Evolutionary conservation across 2,113 vertebrate species (phyloP), one percentile per base, ranked within the genome.

Genomic region (Eurystomus gularis): DNA sequence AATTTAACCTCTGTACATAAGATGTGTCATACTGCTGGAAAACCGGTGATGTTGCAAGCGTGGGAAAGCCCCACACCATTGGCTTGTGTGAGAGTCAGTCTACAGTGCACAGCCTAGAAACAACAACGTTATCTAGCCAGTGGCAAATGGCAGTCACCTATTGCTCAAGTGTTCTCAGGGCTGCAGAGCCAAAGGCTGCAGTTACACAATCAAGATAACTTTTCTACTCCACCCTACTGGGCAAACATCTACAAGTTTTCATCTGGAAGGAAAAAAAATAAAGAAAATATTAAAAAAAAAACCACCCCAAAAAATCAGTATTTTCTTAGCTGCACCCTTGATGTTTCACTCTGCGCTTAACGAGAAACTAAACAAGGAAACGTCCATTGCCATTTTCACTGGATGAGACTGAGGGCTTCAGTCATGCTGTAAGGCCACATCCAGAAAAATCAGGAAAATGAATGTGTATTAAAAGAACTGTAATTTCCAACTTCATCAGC

Each of bases 181-280:
- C 52, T 96, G 87, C 82, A 69, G 66, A 97, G 96, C 92, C 91
- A 96, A 96, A 88, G 65, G 69, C 61, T 83, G 76, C 60, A 83
- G 83, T 97, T 97, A 97, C 94, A 97, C 93, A 98, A 96, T 72
- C 73, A 93, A 97, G 94, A 86, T 92, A 97, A 96, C 71, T 98
- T 96, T 80, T 70, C 72, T 81, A 28, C 93, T 79, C 80, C 17
- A 1, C 73, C 86, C 86, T 66, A 33, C 55, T 78, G 49, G 70
- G 86, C 44, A 95, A 91, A 96, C 58, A 57, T 26, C 77, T 93
- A 40, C 44, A 86, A 81, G 60, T 94, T 82, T 85, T 93, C 87
- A 66, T 37, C 26, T 72, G 29, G 61, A 35, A 48, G 42, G 29
- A 51, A 39, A 64, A 64, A 52, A 24, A 35, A 21, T 37, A 26